Conservation (phyloP, 1,140 invertebrate species). For the Spodoptera frugiperda region DNA sequence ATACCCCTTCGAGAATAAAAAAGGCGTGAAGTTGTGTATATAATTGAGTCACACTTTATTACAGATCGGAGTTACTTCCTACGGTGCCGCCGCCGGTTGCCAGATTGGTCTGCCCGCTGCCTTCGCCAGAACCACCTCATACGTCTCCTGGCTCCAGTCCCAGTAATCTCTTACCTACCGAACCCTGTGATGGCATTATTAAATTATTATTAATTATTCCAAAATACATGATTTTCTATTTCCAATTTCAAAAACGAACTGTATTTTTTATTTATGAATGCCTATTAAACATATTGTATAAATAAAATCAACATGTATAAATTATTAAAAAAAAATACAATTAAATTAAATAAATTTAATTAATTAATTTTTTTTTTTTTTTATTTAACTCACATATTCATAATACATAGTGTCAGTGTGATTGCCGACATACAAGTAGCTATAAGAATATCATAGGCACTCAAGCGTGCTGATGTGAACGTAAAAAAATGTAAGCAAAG, state of each 20-base stretch:
- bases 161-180: constrained; percentile 4
- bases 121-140: constrained; percentile 86
- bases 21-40: no score
- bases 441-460: no score
- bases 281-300: background rate
- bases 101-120: constrained; percentile 85
- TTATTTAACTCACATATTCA: no score
- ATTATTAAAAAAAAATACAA: no score
- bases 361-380: no score
- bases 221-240: background rate
- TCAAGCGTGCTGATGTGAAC: no score
- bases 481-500: no score
- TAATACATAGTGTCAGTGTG: no score
- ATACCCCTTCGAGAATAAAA: no score
- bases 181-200: background rate
- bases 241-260: background rate
- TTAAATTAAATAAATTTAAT: no score
- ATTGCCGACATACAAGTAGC: no score
- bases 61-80: constrained; percentile 50
- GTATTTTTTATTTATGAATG: background rate
- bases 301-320: no score
- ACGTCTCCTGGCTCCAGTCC: constrained; percentile 82
- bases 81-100: constrained; percentile 83
- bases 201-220: background rate
- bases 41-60: background rate